These are phyloP conservation scores for Magallana nippona DNA, from an alignment of 2,888 invertebrate species.

Conservation along the genomic window DNA sequence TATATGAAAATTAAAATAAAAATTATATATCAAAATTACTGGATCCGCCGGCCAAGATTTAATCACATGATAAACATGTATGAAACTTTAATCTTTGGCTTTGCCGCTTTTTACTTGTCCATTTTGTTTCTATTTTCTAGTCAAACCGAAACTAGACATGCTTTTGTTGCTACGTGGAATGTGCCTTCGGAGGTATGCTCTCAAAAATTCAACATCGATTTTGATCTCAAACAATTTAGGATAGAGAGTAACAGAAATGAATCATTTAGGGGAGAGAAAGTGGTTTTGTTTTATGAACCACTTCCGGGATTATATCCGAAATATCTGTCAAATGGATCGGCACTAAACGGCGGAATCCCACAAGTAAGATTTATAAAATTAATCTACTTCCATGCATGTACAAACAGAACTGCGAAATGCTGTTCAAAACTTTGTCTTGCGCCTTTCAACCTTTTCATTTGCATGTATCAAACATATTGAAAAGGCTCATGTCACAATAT, in stretches of 20 bases:
- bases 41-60: too few species aligned
- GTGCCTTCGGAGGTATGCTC: conserved; percentile 61
- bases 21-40: too few species aligned
- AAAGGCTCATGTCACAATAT: too few species aligned
- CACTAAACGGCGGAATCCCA: conserved; percentile 56
- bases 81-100: background rate
- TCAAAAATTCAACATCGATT: conserved; percentile 54
- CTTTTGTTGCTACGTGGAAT: conserved; percentile 70
- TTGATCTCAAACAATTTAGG: conserved; percentile 65
- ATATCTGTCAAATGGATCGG: conserved; percentile 49
- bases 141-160: background rate
- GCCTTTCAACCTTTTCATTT: too few species aligned
- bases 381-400: too few species aligned
- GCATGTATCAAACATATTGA: too few species aligned
- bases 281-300: conserved; percentile 64
- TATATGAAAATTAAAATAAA: too few species aligned
- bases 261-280: conserved; percentile 64
- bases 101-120: background rate
- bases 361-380: too few species aligned
- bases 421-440: too few species aligned
- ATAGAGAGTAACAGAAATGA: conserved; percentile 66
- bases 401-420: too few species aligned
- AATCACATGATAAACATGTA: conserved; percentile 18
- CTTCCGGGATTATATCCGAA: conserved; percentile 59
- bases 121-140: background rate